Evolutionary conservation across 1,140 invertebrate genomes (phyloP).

Genomic region (Aphelinus certus): DNA sequence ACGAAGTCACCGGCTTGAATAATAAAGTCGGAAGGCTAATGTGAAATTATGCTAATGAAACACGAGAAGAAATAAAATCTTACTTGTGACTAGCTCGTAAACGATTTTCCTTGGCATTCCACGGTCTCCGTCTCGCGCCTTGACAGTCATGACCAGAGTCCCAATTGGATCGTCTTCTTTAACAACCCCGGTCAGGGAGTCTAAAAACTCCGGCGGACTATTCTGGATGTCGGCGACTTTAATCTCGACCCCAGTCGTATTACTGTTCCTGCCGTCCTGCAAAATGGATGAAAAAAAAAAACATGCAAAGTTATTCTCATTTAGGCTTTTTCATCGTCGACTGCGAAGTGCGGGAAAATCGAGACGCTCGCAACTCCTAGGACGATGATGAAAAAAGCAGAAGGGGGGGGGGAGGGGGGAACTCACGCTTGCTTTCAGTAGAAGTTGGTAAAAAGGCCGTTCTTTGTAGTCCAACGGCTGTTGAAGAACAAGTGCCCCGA

Average conservation of each 20-base stretch:
- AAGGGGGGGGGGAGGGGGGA: background rate
- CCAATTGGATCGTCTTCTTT: slow-evolving; percentile 86
- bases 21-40: background rate
- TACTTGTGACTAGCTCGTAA: slow-evolving; percentile 84
- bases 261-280: slow-evolving; percentile 82
- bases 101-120: slow-evolving; percentile 80
- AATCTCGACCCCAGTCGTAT: slow-evolving; percentile 77
- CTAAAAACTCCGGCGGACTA: slow-evolving; percentile 82
- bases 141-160: slow-evolving; percentile 80
- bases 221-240: slow-evolving; percentile 85
- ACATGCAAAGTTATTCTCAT: slow-evolving; percentile 21
- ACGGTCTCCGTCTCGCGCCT: slow-evolving; percentile 84
- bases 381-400: background rate
- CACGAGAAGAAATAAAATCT: slow-evolving; percentile 54
- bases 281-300: slow-evolving; percentile 31
- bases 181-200: slow-evolving; percentile 82
- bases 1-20: background rate
- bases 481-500: slow-evolving; percentile 73
- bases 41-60: background rate
- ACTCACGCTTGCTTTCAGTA: slow-evolving; percentile 76
- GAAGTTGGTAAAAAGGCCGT: slow-evolving; percentile 78
- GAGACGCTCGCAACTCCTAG: background rate
- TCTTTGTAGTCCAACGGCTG: slow-evolving; percentile 76
- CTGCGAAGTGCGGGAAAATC: background rate
- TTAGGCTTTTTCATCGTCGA: slow-evolving; percentile 17